These are phyloP conservation scores for Bufotes viridis DNA, from an alignment of 2,797 vertebrate genomes.

Conservation along the genomic window DNA sequence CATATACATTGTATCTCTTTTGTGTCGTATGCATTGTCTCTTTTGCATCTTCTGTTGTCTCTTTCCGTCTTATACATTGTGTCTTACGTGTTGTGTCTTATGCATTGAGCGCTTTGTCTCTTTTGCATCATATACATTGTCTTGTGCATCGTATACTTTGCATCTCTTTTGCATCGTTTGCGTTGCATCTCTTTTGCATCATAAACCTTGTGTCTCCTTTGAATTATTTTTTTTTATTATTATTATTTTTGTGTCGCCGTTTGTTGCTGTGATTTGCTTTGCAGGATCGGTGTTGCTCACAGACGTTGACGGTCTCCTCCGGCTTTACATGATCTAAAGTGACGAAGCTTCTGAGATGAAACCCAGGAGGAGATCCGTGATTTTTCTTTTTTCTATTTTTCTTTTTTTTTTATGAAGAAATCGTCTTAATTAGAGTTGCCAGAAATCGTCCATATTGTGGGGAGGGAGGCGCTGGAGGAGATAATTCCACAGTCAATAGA, in stretches of 20 bases:
- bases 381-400: slow-evolving; percentile 63
- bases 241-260: neutral
- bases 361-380: slow-evolving; percentile 48
- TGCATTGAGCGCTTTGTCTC: too few species aligned
- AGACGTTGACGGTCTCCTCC: neutral
- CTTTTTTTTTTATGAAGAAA: slow-evolving; percentile 66
- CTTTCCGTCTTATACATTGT: too few species aligned
- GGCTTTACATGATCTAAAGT: slow-evolving; percentile 10
- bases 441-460: slow-evolving; percentile 60
- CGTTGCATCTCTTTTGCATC: too few species aligned
- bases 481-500: slow-evolving; percentile 61
- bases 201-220: neutral
- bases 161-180: too few species aligned
- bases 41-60: too few species aligned
- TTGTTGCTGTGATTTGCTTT: neutral
- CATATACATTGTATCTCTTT: too few species aligned
- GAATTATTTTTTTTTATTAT: neutral
- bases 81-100: too few species aligned
- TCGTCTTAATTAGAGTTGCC: slow-evolving; percentile 69
- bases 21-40: too few species aligned
- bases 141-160: too few species aligned
- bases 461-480: slow-evolving; percentile 56
- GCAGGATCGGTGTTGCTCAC: slow-evolving; percentile 30
- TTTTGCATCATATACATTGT: too few species aligned
- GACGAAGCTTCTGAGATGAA: slow-evolving; percentile 51